phyloP scores from a whole-genome alignment of 53 echinoderm and acorn worm species.

The Apostichopus leukothele region DNA sequence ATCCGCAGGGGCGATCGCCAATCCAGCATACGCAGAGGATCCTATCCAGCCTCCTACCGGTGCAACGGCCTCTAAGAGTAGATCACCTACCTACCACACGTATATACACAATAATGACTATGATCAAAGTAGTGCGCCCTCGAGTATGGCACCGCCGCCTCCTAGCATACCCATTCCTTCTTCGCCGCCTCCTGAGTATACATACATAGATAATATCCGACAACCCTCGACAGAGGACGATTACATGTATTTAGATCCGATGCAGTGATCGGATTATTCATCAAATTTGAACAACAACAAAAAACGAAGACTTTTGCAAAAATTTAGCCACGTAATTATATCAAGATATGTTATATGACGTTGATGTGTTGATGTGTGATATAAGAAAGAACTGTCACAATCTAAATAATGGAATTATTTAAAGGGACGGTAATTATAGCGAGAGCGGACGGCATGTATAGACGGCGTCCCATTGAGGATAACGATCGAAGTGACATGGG shows the following conservation, averaged over 20 bases:
- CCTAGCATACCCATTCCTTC: neutral
- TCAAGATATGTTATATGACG: too few relatives aligned
- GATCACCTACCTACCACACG: neutral
- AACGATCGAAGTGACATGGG: too few relatives aligned
- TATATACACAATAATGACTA: neutral
- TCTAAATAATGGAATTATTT: too few relatives aligned
- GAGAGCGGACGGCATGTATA: too few relatives aligned
- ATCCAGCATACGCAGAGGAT: neutral
- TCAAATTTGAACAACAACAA: too few relatives aligned
- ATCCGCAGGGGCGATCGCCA: neutral
- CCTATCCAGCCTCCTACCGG: neutral
- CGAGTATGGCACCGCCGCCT: neutral
- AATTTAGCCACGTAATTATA: too few relatives aligned
- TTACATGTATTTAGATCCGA: constrained; percentile 8
- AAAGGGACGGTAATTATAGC: too few relatives aligned
- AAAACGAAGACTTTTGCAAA: neutral
- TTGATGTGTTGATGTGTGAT: too few relatives aligned
- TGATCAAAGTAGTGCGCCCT: neutral
- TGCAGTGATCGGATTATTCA: neutral
- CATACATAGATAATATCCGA: constrained; percentile 2
- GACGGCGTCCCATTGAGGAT: too few relatives aligned
- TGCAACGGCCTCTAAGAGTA: neutral
- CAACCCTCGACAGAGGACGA: neutral
- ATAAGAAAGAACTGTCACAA: too few relatives aligned
- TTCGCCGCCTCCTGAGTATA: constrained; percentile 3